Base-by-base conservation (phyloP, 2,888 invertebrate species). In the Mamestra brassicae region DNA sequence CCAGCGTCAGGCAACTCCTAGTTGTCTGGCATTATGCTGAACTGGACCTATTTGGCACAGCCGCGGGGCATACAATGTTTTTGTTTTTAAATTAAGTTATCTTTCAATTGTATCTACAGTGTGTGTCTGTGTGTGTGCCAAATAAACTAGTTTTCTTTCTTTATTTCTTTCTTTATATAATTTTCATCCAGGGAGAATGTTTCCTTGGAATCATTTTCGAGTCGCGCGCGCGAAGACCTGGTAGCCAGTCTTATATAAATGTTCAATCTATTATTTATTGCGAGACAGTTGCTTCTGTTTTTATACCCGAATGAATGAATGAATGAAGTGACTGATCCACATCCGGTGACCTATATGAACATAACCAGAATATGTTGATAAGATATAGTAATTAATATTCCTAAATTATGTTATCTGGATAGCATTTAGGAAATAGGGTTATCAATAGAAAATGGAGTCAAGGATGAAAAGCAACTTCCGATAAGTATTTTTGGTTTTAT, bases 401-500 rank as follows among this genome's bases (percentile, higher is more conserved):
- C 26, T 26, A n/a, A 75, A 60, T 52, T 57, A 17, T 50, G 8
- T 63, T 58, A 77, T 71, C 47, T 54, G n/a, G 50, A 77, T 38
- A 54, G 38, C 67, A 47, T 72, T 78, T 78, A 54, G 26, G 54
- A 54, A 71, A 72, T 36, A 72, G 42, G 64, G 78, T 54, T 82
- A 67, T 80, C 82, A 73, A 58, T 54, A 36, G 54, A 67, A 68
- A 65, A 82, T 64, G 6, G 64, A 72, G 78, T 47, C 78, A 81
- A 81, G 78, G 66, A 52, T 64, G n/a, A 62, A 60, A 63, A 47
- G 15, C 38, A 61, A 4, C 36, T 45, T 10, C 38, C 26, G 42
- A 55, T 10, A 26, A 50, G 13, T 58, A 65, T 42, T 26, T 54
- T 26, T 34, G 55, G 4, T 10, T 55, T 11, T 10, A 26, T 55